Base-by-base conservation (phyloP, 2,797 vertebrate species). In the Arrhamphus sclerolepis region DNA sequence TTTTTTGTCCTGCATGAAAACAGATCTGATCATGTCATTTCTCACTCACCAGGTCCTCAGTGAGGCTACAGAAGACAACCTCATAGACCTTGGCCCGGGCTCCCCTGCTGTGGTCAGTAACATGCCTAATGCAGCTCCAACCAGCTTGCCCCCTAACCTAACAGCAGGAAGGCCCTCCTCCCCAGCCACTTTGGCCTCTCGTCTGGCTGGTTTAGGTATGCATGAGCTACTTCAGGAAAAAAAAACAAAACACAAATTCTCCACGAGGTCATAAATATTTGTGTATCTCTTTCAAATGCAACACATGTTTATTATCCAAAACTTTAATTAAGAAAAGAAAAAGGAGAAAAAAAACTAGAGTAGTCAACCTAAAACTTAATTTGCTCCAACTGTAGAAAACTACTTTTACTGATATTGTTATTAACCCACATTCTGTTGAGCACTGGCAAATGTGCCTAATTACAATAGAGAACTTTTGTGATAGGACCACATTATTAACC, bases 41-140 rank as follows among this genome's bases (percentile, higher is more conserved):
- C 19, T 34, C 58, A 31, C 41, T 2, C 60, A 4, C 28, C 89
- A 99, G 97, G 96, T 98, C 4, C 90, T 99, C 80, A 97, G 87
- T 2, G 96, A 98, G 57, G 96, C 97, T 7, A 97, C 95, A 0
- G 97, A 98, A 77, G 97, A 99, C 81, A 98, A 98, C 82, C 92
- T 99, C 74, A 99, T 99, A 78, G 98, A 99, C 83, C 90, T 99
- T 43, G 98, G 97, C 39, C 98, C 98, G 0, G 98, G 97, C 28
- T 99, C 98, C 58, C 98, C 98, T 0, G 96, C 98, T 0, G 98
- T 99, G 66, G 95, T 99, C 85, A 98, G 97, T 87, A 96, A 97
- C n/a, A 94, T 96, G 94, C 89, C 93, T 3, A 93, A 70, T 56
- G 87, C 90, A 2, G 92, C 90, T 2, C 90, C 95, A 0, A 75